Base-by-base conservation (phyloP, 2,113 vertebrate species). In the Rana temporaria region DNA sequence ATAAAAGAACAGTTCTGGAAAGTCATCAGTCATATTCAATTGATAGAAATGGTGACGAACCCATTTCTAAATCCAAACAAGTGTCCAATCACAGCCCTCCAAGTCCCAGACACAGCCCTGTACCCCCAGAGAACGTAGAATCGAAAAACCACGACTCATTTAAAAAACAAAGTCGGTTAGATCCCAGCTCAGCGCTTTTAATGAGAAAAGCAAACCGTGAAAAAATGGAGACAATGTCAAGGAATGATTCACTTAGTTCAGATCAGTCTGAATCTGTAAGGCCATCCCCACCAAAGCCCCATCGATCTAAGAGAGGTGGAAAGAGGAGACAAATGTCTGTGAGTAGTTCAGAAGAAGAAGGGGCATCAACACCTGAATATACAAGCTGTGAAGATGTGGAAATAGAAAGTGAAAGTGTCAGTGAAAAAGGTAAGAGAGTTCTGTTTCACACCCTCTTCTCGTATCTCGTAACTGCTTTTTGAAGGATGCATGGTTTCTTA, bases 301-400 rank as follows among this genome's bases (percentile, higher is more conserved):
- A 98, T 92, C 95, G 96, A 90, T 89, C 94, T 88, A 97, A 96
- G 87, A 91, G 96, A 84, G 96, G 96, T 48, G 93, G 94, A 87
- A 98, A 97, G 91, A 97, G 95, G 93, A 92, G 97, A 87, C 98
- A 98, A 93, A 98, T 99, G 96, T 99, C 98, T 79, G 96, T 99
- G 91, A 99, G 98, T 93, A 99, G 98, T 93, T 99, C 98, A 48
- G 97, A 99, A 91, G 98, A 99, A 90, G 98, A 99, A 92, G 97
- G 97, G 84, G 97, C 96, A 87, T 99, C 98, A 85, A 99, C 97
- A 84, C 98, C 98, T 22, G 98, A 99, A 92, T 99, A 98, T 93
- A 99, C 97, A 89, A 99, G 98, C 92, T 99, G 98, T 90, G 98
- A 99, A 92, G 98, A 99, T 89, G 95, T 97, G 89, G 97, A 99